phyloP scores from a whole-genome alignment of 2,113 vertebrate genomes.

The Nanorana parkeri region DNA sequence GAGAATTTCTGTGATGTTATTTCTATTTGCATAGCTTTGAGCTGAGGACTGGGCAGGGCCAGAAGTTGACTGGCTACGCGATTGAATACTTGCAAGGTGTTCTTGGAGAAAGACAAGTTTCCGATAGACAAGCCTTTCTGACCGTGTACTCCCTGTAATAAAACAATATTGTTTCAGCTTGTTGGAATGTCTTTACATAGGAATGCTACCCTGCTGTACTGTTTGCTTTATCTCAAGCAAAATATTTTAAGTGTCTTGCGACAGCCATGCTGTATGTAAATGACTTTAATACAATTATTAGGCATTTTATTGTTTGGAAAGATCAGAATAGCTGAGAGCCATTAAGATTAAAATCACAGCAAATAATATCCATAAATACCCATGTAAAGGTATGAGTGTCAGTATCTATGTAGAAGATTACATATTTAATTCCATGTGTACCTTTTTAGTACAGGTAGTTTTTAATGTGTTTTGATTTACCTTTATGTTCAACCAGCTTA shows the following conservation, averaged over 20 bases:
- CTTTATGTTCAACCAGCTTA: too few species aligned
- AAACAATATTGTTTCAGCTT: slow-evolving; percentile 42
- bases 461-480: too few species aligned
- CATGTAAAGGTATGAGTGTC: too few species aligned
- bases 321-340: too few species aligned
- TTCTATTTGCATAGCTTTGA: slow-evolving; percentile 4
- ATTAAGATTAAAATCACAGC: too few species aligned
- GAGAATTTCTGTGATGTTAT: neutral
- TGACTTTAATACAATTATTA: neutral
- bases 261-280: neutral
- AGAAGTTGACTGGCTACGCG: neutral
- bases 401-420: too few species aligned
- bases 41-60: neutral
- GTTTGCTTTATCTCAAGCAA: slow-evolving; percentile 1
- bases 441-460: too few species aligned
- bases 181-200: slow-evolving; percentile 24
- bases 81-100: slow-evolving; percentile 21
- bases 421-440: too few species aligned
- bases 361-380: too few species aligned
- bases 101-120: slow-evolving; percentile 32
- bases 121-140: slow-evolving; percentile 23
- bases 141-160: slow-evolving; percentile 27
- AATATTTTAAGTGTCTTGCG: slow-evolving; percentile 37
- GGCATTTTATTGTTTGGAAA: neutral
- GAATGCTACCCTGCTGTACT: neutral